These are phyloP conservation scores for Mylabris sibirica DNA, from an alignment of 2,888 invertebrate genomes.

Conservation along the genomic window DNA sequence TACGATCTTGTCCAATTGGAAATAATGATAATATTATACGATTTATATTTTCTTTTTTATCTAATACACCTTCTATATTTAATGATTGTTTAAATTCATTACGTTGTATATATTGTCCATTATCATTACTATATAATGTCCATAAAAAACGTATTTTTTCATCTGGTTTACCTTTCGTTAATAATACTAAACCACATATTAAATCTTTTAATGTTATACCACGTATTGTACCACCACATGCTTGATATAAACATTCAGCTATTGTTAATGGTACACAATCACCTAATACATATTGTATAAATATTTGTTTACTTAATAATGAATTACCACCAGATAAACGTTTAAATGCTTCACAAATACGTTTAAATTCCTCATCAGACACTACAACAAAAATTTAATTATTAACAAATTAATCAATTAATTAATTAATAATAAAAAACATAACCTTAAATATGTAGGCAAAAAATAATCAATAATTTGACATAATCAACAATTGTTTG, in stretches of 20 bases:
- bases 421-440: not conserved
- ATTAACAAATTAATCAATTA: not conserved
- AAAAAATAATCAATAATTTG: slow-evolving; percentile 12
- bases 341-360: slow-evolving; percentile 88
- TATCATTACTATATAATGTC: slow-evolving; percentile 85
- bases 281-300: slow-evolving; percentile 85
- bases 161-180: slow-evolving; percentile 84
- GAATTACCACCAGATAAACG: slow-evolving; percentile 77
- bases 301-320: slow-evolving; percentile 76
- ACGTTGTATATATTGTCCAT: slow-evolving; percentile 75
- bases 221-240: slow-evolving; percentile 83
- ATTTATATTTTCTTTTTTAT: slow-evolving; percentile 41
- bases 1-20: slow-evolving; percentile 63
- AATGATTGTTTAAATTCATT: slow-evolving; percentile 75
- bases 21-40: slow-evolving; percentile 58
- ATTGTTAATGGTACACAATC: slow-evolving; percentile 84
- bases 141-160: slow-evolving; percentile 89
- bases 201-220: slow-evolving; percentile 86
- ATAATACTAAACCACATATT: slow-evolving; percentile 83
- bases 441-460: not conserved
- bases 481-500: not conserved
- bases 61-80: slow-evolving; percentile 63
- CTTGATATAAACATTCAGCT: slow-evolving; percentile 82
- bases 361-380: slow-evolving; percentile 81
- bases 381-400: slow-evolving; percentile 68